Evolutionary conservation across 2,113 vertebrate genomes (phyloP).

Genomic region (Pampusana beccarii): DNA sequence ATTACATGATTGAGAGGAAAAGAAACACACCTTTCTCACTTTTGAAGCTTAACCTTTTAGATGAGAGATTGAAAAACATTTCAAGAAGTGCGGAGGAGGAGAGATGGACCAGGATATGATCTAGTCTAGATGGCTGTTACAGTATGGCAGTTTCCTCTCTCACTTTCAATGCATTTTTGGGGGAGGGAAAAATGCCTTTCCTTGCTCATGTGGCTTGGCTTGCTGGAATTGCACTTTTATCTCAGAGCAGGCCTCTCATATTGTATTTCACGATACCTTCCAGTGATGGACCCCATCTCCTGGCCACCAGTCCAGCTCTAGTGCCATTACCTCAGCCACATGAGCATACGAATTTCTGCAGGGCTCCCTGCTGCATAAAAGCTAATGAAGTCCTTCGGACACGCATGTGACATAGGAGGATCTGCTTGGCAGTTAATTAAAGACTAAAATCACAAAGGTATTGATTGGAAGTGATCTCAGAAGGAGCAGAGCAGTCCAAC

Average conservation of each 20-base stretch:
- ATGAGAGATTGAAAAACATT: neutral
- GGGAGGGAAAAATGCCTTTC: neutral
- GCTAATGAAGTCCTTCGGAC: neutral
- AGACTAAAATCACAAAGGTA: neutral
- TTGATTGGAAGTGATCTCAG: neutral
- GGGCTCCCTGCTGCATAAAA: rapidly evolving
- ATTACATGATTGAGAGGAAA: neutral
- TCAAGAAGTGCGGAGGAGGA: neutral
- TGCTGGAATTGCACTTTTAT: neutral
- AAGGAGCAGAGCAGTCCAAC: neutral
- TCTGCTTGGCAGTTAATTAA: neutral
- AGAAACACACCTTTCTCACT: neutral
- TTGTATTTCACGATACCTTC: neutral
- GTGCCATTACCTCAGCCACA: neutral
- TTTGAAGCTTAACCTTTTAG: neutral
- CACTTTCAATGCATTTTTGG: rapidly evolving
- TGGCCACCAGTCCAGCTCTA: neutral
- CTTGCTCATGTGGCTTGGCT: neutral
- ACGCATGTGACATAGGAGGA: neutral
- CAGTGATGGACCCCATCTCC: neutral
- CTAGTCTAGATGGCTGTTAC: rapidly evolving
- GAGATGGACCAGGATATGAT: neutral
- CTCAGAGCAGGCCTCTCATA: neutral
- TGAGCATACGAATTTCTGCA: neutral
- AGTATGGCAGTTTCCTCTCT: neutral